A percentile compares a stretch with the other conserved stretches of the same genome.
phyloP scores from a whole-genome alignment of 2,888 invertebrate species.

The Agrotis exclamationis region DNA sequence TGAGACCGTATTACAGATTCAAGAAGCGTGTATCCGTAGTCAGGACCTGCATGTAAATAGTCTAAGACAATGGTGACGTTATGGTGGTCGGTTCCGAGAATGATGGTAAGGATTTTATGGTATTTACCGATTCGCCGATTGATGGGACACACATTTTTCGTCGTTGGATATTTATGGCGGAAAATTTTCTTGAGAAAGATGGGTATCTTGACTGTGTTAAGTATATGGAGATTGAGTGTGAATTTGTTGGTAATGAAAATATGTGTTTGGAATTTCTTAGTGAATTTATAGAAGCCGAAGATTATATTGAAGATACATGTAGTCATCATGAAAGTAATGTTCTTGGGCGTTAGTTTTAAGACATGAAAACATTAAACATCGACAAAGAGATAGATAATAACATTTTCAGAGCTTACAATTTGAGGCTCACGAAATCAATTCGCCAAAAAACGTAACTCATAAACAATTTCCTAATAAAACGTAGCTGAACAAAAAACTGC shows the following conservation, averaged over 20 bases:
- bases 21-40: conserved; percentile 87
- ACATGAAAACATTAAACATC: background rate
- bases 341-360: background rate
- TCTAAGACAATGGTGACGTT: conserved; percentile 87
- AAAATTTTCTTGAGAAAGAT: conserved; percentile 46
- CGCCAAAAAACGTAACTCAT: conserved; percentile 1
- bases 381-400: background rate
- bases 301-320: background rate
- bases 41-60: conserved; percentile 85
- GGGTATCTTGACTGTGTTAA: conserved; percentile 23
- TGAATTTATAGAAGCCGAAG: background rate
- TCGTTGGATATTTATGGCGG: conserved; percentile 60
- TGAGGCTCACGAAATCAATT: conserved; percentile 12
- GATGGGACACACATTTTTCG: conserved; percentile 76
- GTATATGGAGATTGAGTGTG: conserved; percentile 8
- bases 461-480: conserved; percentile 68
- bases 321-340: background rate
- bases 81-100: conserved; percentile 90
- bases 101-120: conserved; percentile 85
- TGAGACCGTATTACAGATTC: conserved; percentile 90
- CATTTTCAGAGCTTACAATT: background rate
- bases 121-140: conserved; percentile 84
- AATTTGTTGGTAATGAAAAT: background rate
- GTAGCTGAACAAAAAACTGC: conserved; percentile 66
- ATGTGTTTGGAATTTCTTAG: background rate